These are phyloP conservation scores for Hanleya hanleyi DNA, from an alignment of 2,888 invertebrate genomes.

Conservation along the genomic window DNA sequence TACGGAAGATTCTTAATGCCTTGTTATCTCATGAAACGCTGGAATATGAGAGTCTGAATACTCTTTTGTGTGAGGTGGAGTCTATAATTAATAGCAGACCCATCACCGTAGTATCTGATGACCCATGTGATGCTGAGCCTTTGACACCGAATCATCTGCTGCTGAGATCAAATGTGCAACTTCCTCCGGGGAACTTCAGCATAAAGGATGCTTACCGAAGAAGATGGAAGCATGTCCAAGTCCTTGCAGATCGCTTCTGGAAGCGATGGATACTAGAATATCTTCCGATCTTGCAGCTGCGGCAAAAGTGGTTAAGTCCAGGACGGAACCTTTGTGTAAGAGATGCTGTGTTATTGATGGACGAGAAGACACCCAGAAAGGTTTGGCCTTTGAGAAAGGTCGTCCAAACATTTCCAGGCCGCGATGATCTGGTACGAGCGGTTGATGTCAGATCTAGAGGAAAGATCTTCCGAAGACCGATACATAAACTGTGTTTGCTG, in stretches of 20 bases:
- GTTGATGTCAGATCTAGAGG: background rate
- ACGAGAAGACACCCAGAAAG: background rate
- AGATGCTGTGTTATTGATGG: background rate
- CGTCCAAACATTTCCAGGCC: background rate
- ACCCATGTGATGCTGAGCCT: constrained; percentile 33
- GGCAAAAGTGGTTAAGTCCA: background rate
- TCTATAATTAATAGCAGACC: background rate
- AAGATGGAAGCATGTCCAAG: constrained; percentile 17
- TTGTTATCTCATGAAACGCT: background rate
- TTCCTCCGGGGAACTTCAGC: background rate
- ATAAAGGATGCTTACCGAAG: background rate
- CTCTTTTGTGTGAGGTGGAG: constrained; percentile 3
- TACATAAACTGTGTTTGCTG: background rate
- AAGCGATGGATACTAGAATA: constrained; percentile 16
- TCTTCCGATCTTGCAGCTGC: background rate
- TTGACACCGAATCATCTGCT: constrained; percentile 46
- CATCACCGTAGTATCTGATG: background rate
- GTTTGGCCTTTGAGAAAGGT: background rate
- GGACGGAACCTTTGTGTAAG: no score
- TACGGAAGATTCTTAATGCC: background rate
- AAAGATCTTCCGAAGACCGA: background rate
- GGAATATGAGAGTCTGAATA: background rate
- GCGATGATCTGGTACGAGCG: background rate
- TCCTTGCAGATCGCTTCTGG: constrained; percentile 14
- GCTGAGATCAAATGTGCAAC: constrained; percentile 13